Evolutionary conservation across 2,888 invertebrate genomes (phyloP).

Genomic region (Elegia similella): DNA sequence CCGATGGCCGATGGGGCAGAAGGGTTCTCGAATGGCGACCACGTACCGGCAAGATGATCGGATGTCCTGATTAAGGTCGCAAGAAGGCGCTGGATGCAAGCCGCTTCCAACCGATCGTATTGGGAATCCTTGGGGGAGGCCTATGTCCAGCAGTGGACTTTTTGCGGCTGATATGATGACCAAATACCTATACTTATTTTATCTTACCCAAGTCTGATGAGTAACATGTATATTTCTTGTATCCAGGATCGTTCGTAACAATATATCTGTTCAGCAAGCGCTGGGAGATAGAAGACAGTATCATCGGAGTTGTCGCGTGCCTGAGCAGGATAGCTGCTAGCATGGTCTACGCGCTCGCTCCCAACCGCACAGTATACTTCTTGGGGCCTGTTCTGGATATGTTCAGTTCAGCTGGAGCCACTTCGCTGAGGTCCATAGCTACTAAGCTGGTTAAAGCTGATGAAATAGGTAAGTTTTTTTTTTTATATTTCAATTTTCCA

Average conservation of each 20-base stretch:
- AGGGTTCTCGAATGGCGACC: too few relatives aligned
- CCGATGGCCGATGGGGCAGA: too few relatives aligned
- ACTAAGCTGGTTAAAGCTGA: constrained; percentile 79
- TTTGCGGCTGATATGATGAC: too few relatives aligned
- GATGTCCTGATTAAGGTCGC: too few relatives aligned
- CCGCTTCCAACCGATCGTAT: too few relatives aligned
- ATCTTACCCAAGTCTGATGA: neutral
- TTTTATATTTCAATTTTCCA: neutral
- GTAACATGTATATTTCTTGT: constrained; percentile 19
- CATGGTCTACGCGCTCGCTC: constrained; percentile 74
- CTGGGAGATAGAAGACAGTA: constrained; percentile 74
- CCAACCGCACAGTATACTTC: constrained; percentile 70
- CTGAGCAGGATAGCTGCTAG: constrained; percentile 76
- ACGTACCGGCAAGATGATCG: too few relatives aligned
- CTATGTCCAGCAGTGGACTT: too few relatives aligned
- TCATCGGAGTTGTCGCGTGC: constrained; percentile 76
- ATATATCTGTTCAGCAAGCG: constrained; percentile 76
- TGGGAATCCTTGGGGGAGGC: too few relatives aligned
- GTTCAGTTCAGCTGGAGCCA: constrained; percentile 80
- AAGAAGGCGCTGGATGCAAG: too few relatives aligned
- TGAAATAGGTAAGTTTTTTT: constrained; percentile 74
- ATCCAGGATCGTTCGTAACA: constrained; percentile 75
- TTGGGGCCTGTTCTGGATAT: constrained; percentile 78
- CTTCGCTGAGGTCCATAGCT: constrained; percentile 80
- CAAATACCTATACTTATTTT: too few relatives aligned